phyloP scores from a whole-genome alignment of 2,888 invertebrate species.

The Spialia ferax region DNA sequence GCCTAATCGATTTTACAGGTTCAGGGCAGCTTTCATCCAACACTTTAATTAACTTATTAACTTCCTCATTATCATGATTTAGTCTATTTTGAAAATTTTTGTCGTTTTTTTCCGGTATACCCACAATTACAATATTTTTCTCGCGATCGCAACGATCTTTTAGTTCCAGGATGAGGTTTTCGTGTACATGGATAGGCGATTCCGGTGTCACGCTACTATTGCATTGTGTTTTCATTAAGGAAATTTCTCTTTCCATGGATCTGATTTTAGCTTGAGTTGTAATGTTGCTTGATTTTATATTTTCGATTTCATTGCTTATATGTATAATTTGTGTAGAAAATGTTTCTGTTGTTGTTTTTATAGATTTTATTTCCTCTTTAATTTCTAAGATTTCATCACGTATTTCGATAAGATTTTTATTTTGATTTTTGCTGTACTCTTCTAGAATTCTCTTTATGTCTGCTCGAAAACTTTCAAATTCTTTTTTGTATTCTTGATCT shows the following conservation, averaged over 20 bases:
- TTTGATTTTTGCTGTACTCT: constrained; percentile 38
- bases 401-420: constrained; percentile 32
- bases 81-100: constrained; percentile 38
- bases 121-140: too few relatives aligned
- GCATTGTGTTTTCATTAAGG: constrained; percentile 2
- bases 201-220: constrained; percentile 10
- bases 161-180: constrained; percentile 48
- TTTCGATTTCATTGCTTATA: too few relatives aligned
- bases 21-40: constrained; percentile 18
- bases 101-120: constrained; percentile 29
- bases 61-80: constrained; percentile 11
- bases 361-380: constrained; percentile 37
- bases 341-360: constrained; percentile 33
- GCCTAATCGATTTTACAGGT: constrained; percentile 2
- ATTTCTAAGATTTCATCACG: constrained; percentile 36
- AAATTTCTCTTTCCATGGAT: constrained; percentile 16
- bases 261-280: too few relatives aligned
- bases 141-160: constrained; percentile 48
- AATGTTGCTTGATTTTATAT: too few relatives aligned
- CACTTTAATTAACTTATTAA: constrained; percentile 1
- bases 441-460: neutral
- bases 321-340: constrained; percentile 33
- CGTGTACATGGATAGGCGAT: constrained; percentile 37
- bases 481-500: too few relatives aligned
- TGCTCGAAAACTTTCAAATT: too few relatives aligned